Evolutionary conservation across 2,113 vertebrate species (phyloP), one percentile per base, ranked within the genome.

Genomic region (Sorex araneus): DNA sequence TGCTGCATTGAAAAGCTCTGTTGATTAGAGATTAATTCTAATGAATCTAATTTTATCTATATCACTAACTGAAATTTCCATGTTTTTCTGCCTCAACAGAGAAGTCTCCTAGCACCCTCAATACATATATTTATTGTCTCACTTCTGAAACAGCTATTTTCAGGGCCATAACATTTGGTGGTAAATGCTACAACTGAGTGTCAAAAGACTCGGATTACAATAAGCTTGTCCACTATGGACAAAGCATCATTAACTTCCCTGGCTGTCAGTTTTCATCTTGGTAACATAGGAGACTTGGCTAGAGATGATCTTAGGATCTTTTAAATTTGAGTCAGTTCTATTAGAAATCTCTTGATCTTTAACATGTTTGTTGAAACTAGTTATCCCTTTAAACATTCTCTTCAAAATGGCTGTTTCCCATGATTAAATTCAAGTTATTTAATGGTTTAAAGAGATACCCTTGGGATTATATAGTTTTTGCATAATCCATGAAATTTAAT

Each of bases 401-500:
- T 60, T 64, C 27, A 71, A 43, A 90, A 66, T 87, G 64, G 60
- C 36, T 70, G 28, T 57, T 81, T 34, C 5, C 19, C 27, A 75
- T 93, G 70, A 78, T 66, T 84, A 81, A 77, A 77, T 86, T 81
- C 64, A 54, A 54, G 18, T 54, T 54, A 54, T 3, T 54, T 16
- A 54, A 7, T 19, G 18, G 25, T 25, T 78, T 94, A 45, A 40
- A 73, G 45, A 77, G 32, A 45, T 89, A 27, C 32, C 36, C 18
- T 89, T 79, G 82, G 13, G 32, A 87, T 82, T 93, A 63, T 9
- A 66, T 54, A 32, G 74, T 67, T 87, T 84, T 73, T 86, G n/a
- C 12, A 88, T 77, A 89, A 80, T 90, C 91, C n/a, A 36, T 80
- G 50, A 77, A 94, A 88, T 83, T 63, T 92, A 64, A 57, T 76